phyloP scores from a whole-genome alignment of 2,797 vertebrate genomes.

The Labroides dimidiatus region DNA sequence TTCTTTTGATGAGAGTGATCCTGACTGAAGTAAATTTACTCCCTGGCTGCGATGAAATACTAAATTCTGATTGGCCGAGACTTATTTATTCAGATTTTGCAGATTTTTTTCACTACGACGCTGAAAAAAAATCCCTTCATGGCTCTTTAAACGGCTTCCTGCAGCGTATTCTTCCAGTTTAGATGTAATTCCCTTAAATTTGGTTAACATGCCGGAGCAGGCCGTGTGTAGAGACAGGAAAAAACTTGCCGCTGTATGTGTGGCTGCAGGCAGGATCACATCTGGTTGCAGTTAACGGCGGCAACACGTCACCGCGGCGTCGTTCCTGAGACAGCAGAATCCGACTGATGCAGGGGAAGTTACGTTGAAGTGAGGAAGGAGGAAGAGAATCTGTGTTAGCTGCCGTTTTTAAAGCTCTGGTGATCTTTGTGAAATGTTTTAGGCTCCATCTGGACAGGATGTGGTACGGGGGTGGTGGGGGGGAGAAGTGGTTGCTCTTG shows the following conservation, averaged over 20 bases:
- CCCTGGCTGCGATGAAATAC: too few species aligned
- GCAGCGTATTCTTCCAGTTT: neutral
- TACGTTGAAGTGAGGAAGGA: conserved; percentile 76
- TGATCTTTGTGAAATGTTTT: conserved; percentile 10
- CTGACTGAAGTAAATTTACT: too few species aligned
- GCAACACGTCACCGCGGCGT: conserved; percentile 42
- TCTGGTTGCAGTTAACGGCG: conserved; percentile 71
- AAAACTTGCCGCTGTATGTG: neutral
- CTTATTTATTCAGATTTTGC: too few species aligned
- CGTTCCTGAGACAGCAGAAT: conserved; percentile 37
- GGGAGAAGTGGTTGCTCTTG: conserved; percentile 19
- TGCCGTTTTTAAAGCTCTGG: conserved; percentile 28
- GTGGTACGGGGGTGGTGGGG: conserved; percentile 69
- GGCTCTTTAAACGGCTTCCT: neutral
- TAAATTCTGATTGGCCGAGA: too few species aligned
- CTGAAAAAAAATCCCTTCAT: too few species aligned
- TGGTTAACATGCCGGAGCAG: conserved; percentile 13
- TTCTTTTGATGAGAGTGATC: too few species aligned
- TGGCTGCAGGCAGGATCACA: conserved; percentile 55
- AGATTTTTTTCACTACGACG: too few species aligned
- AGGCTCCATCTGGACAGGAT: conserved; percentile 15
- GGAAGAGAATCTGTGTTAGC: conserved; percentile 34
- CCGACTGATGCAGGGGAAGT: conserved; percentile 75
- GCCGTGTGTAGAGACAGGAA: conserved; percentile 1
- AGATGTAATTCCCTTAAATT: neutral